Base-by-base conservation (phyloP, 2,888 invertebrate species). In the Clostera curtula region DNA sequence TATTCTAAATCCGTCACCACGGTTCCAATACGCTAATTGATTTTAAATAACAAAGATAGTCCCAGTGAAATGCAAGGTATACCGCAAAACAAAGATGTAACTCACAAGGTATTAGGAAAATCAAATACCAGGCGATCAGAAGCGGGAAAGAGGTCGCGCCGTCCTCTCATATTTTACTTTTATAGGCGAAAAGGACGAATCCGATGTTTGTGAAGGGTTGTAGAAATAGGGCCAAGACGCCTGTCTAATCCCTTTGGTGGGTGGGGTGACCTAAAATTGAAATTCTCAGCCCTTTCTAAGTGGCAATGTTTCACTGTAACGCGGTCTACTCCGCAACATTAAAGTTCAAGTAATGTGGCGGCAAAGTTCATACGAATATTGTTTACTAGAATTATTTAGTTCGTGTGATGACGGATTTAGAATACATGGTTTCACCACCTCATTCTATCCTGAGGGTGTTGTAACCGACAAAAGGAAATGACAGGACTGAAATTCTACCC, bases 231-330 rank as follows among this genome's bases (percentile, higher is more conserved):
- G 43, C 46, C 7, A 47, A 49, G 54, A 41, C 48, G 49, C 36
- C 44, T 49, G 48, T 52, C 56, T 63, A 63, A 65, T 59, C 61
- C 62, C 49, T 51, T 56, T 44, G 36, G 51, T 52, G 61, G 45
- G 43, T 16, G 36, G 36, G 29, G 52, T 59, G 60, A 65, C 63
- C 66, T 66, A 57, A 64, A 69, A 67, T 65, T 65, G 61, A 66
- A 69, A 67, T 66, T 58, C 55, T 47, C 60, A 55, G 49, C 46
- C 56, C 56, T 48, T 50, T 41, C 48, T 51, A 59, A 59, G 59
- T 56, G 56, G 61, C 53, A 51, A 60, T 66, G 56, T 58, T 60
- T 59, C 50, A 56, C 44, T 41, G 50, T 36, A 30, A 38, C 40
- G 22, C 27, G 40, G 51, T 57, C 50, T 44, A 54, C 39, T 49